phyloP scores from a whole-genome alignment of 2,888 invertebrate species.

The Melanophora roralis region DNA sequence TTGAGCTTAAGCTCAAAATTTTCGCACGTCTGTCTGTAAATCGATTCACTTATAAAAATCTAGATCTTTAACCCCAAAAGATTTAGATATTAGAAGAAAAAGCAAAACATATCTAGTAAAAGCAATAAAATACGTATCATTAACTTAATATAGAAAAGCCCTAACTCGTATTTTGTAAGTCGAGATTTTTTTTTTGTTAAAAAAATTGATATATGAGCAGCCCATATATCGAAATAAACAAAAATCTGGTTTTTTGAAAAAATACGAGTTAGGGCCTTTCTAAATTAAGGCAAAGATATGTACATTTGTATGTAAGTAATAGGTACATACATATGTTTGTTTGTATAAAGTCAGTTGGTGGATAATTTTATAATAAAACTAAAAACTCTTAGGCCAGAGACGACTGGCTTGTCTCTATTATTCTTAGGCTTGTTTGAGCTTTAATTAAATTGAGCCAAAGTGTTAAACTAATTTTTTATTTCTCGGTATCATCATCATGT shows the following conservation, averaged over 20 bases:
- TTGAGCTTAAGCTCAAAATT: slow-evolving; percentile 54
- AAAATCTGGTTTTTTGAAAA: too few relatives aligned
- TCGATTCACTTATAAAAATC: slow-evolving; percentile 5
- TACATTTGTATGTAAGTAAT: too few relatives aligned
- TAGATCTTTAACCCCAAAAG: slow-evolving; percentile 47
- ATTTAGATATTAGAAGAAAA: slow-evolving; percentile 8
- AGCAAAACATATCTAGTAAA: not conserved
- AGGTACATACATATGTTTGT: too few relatives aligned
- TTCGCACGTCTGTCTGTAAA: not conserved
- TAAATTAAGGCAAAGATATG: too few relatives aligned
- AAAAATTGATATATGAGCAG: too few relatives aligned
- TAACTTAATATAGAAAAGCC: too few relatives aligned
- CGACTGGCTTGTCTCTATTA: too few relatives aligned
- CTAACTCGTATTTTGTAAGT: too few relatives aligned
- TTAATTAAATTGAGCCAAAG: slow-evolving; percentile 48
- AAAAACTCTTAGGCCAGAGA: not conserved
- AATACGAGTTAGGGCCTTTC: too few relatives aligned
- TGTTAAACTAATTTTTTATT: slow-evolving; percentile 11
- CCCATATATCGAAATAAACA: too few relatives aligned
- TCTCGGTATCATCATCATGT: not conserved
- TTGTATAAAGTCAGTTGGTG: slow-evolving; percentile 24
- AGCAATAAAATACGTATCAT: too few relatives aligned
- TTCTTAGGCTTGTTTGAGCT: slow-evolving; percentile 20
- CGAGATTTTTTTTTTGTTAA: too few relatives aligned
- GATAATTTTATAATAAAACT: slow-evolving; percentile 29